phyloP scores from a whole-genome alignment of 2,113 vertebrate genomes.

The Mesoclemmys tuberculata region DNA sequence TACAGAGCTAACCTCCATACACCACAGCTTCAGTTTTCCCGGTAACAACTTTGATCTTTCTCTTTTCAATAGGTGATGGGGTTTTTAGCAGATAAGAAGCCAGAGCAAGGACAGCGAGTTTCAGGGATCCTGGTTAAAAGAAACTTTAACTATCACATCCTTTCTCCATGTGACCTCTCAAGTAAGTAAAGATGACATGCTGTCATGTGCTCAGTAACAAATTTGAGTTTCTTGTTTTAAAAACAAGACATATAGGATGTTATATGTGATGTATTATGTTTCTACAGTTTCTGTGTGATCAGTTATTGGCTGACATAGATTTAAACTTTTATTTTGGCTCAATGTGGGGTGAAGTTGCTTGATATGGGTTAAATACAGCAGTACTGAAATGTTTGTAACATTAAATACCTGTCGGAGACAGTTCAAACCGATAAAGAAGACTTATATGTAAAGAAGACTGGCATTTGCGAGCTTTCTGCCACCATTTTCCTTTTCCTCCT shows the following conservation, averaged over 20 bases:
- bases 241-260: neutral
- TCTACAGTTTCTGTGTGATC: neutral
- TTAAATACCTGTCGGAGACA: neutral
- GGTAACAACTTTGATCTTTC: constrained; percentile 2
- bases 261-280: rapidly evolving
- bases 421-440: neutral
- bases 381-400: neutral
- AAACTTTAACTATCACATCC: constrained; percentile 98
- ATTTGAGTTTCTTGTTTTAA: neutral
- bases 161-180: constrained; percentile 93
- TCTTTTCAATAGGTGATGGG: constrained; percentile 91
- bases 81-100: constrained; percentile 93
- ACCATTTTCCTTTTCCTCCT: neutral
- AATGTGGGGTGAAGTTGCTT: neutral
- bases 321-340: neutral
- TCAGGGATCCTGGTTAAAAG: constrained; percentile 97
- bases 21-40: neutral
- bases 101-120: constrained; percentile 91
- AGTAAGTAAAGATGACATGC: constrained; percentile 81
- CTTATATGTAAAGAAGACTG: neutral
- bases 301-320: neutral
- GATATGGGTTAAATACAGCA: neutral
- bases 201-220: neutral
- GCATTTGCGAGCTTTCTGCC: neutral
- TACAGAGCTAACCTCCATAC: neutral